A percentile compares a stretch with the other conserved stretches of the same genome.
Conservation (phyloP, 2,888 invertebrate genomes). For the Calameuta filiformis region DNA sequence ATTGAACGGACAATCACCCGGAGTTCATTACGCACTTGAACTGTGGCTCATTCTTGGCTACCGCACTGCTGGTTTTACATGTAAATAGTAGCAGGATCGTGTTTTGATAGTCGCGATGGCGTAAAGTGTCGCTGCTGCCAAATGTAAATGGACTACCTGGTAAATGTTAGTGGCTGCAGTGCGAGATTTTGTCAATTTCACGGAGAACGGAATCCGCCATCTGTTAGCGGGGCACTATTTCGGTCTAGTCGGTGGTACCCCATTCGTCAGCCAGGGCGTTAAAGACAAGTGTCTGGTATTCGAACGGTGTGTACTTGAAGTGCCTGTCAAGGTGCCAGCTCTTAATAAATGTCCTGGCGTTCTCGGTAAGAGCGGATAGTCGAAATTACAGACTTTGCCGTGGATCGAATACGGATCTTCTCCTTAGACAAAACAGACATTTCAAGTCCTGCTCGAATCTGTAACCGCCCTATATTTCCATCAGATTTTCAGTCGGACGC, state of each 20-base stretch:
- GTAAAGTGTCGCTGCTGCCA: not conserved
- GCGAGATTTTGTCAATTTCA: conserved; percentile 16
- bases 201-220: conserved; percentile 16
- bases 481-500: not conserved
- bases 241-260: conserved; percentile 38
- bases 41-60: not conserved
- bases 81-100: not conserved
- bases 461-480: not conserved
- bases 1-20: not conserved
- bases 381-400: conserved; percentile 1
- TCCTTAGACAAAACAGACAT: not conserved
- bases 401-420: not conserved
- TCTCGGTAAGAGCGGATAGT: not conserved
- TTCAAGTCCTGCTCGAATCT: not conserved
- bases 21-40: not conserved
- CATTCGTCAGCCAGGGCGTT: conserved; percentile 55
- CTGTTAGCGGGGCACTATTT: conserved; percentile 42
- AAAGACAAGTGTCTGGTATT: conserved; percentile 49
- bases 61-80: not conserved
- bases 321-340: conserved; percentile 54
- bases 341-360: conserved; percentile 54
- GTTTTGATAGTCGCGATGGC: not conserved
- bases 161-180: not conserved
- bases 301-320: conserved; percentile 40
- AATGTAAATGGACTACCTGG: not conserved